A percentile compares a stretch with the other conserved stretches of the same genome.
Conservation (phyloP, 2,797 vertebrate genomes). For the Adelosebastes latens region DNA sequence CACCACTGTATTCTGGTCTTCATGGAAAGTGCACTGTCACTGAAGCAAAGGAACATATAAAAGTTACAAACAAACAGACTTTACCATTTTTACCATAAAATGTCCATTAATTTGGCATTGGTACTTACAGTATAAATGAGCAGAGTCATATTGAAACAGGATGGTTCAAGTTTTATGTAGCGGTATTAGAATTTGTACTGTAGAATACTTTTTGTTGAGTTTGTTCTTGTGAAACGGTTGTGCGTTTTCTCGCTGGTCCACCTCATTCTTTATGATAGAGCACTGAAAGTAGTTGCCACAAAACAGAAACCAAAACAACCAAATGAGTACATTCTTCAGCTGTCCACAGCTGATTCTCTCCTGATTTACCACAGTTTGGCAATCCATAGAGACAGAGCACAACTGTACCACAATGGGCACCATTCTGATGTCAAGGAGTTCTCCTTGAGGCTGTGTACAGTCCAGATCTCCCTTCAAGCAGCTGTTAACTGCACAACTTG, state of each 20-base stretch:
- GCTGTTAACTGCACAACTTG: conserved; percentile 97
- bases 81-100: conserved; percentile 76
- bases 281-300: conserved; percentile 53
- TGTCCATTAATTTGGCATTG: conserved; percentile 62
- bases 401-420: conserved; percentile 23
- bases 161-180: conserved; percentile 64
- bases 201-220: conserved; percentile 40
- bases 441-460: conserved; percentile 7
- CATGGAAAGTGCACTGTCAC: conserved; percentile 86
- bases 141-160: conserved; percentile 71
- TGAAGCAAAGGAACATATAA: conserved; percentile 86
- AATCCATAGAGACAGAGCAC: conserved; percentile 55
- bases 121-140: conserved; percentile 81
- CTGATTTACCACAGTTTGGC: conserved; percentile 50
- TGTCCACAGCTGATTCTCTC: conserved; percentile 47
- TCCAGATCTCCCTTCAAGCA: conserved; percentile 34
- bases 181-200: conserved; percentile 58
- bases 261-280: conserved; percentile 43
- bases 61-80: conserved; percentile 86
- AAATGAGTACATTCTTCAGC: conserved; percentile 71
- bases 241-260: conserved; percentile 53
- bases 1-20: conserved; percentile 88
- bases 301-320: conserved; percentile 58
- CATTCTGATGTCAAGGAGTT: conserved; percentile 28
- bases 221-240: conserved; percentile 56